Evolutionary conservation across 2,888 invertebrate genomes (phyloP).

Genomic region (Rhorus exstirpatorius): DNA sequence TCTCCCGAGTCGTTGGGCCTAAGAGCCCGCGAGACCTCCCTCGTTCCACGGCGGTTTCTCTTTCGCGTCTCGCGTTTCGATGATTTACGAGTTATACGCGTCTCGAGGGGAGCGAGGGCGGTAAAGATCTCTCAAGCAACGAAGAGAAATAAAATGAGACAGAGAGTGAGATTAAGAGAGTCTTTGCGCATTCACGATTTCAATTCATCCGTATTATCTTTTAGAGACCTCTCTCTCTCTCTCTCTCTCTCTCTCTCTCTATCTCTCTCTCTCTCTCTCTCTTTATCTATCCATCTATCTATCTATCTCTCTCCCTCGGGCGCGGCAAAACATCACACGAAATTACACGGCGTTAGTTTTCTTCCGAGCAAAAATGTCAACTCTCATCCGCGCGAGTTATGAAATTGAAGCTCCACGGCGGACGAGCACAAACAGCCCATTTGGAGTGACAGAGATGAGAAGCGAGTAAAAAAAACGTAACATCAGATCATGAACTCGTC

Average conservation of each 20-base stretch:
- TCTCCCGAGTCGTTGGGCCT: constrained; percentile 39
- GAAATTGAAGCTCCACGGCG: constrained; percentile 39
- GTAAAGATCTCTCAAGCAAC: constrained; percentile 33
- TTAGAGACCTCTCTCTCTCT: constrained; percentile 5
- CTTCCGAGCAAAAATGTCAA: constrained; percentile 35
- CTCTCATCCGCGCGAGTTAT: constrained; percentile 31
- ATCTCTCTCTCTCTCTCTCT: constrained; percentile 1
- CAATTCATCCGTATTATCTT: constrained; percentile 61
- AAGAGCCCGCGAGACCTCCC: constrained; percentile 20
- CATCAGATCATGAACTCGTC: constrained; percentile 31
- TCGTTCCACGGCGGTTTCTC: constrained; percentile 42
- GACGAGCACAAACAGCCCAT: constrained; percentile 10
- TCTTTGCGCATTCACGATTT: constrained; percentile 65
- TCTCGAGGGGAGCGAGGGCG: constrained; percentile 27
- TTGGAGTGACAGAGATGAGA: too few relatives aligned
- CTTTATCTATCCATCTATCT: too few relatives aligned
- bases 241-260: not conserved
- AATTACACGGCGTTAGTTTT: constrained; percentile 56
- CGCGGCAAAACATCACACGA: constrained; percentile 65
- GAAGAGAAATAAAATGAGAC: constrained; percentile 8
- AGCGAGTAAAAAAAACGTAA: constrained; percentile 7
- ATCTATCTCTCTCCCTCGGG: not conserved
- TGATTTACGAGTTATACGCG: constrained; percentile 67
- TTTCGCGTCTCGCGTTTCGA: constrained; percentile 54
- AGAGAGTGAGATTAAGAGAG: constrained; percentile 46